Evolutionary conservation across 2,888 invertebrate species (phyloP).

Genomic region (Perdita meconis): DNA sequence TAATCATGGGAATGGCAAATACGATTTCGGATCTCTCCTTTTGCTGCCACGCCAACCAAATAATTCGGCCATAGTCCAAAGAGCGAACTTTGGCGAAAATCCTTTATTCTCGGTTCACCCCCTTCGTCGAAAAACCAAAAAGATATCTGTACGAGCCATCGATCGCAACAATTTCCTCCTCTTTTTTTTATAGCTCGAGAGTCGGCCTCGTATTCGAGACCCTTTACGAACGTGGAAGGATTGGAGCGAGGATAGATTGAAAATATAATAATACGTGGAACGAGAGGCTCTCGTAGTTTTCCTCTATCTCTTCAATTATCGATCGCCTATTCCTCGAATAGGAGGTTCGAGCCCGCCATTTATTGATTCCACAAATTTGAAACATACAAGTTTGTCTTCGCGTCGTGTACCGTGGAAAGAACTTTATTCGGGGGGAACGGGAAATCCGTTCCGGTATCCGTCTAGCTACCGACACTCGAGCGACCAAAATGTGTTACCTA

Average conservation of each 20-base stretch:
- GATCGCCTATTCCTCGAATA: no score
- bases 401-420: neutral
- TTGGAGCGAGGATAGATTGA: neutral
- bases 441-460: neutral
- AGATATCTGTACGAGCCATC: conserved; percentile 58
- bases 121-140: conserved; percentile 32
- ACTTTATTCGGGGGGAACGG: conserved; percentile 1
- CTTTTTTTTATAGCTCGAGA: neutral
- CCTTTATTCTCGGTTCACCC: conserved; percentile 52
- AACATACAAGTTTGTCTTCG: neutral
- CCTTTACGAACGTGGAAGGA: neutral
- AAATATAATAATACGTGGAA: neutral
- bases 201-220: neutral
- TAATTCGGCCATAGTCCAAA: conserved; percentile 68
- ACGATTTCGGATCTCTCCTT: conserved; percentile 75
- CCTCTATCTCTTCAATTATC: no score
- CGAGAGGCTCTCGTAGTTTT: no score
- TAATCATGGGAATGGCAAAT: conserved; percentile 83
- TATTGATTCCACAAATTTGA: neutral
- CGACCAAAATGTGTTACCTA: neutral
- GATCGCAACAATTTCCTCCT: conserved; percentile 64
- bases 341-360: no score
- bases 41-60: conserved; percentile 73
- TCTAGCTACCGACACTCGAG: neutral
- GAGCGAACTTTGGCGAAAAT: conserved; percentile 74